phyloP scores from a whole-genome alignment of 2,888 invertebrate species.

The Acleris sparsana region DNA sequence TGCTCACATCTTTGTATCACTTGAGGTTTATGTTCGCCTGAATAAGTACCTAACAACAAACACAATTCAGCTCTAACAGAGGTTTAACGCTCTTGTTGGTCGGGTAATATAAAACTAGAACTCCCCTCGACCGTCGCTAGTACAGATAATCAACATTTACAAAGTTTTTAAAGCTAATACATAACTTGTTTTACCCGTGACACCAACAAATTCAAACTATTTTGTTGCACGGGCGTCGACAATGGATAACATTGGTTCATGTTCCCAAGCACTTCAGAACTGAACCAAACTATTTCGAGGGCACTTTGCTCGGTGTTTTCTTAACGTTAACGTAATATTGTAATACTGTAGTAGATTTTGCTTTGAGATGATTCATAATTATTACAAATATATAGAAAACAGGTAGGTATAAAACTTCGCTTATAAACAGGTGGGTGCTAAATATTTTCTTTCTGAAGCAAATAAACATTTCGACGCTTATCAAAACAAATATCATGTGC shows the following conservation, averaged over 20 bases:
- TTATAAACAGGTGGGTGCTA: too few species aligned
- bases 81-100: constrained; percentile 34
- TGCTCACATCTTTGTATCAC: constrained; percentile 22
- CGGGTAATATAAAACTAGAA: constrained; percentile 22
- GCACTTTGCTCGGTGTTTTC: constrained; percentile 54
- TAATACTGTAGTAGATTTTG: constrained; percentile 39
- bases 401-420: too few species aligned
- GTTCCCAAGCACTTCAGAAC: constrained; percentile 56
- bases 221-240: constrained; percentile 12
- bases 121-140: constrained; percentile 14
- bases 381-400: too few species aligned
- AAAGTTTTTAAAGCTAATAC: constrained; percentile 34
- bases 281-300: constrained; percentile 59
- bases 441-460: too few species aligned
- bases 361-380: too few species aligned
- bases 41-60: constrained; percentile 22
- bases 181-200: constrained; percentile 18
- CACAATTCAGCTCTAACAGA: constrained; percentile 32
- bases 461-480: too few species aligned
- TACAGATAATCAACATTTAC: constrained; percentile 32
- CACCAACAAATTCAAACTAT: constrained; percentile 30
- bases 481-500: too few species aligned
- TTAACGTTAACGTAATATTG: constrained; percentile 70
- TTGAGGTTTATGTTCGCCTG: constrained; percentile 28
- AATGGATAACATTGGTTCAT: constrained; percentile 40